Evolutionary conservation across 2,888 invertebrate species (phyloP), one percentile per base, ranked within the genome.

Genomic region (Corythucha ciliata): DNA sequence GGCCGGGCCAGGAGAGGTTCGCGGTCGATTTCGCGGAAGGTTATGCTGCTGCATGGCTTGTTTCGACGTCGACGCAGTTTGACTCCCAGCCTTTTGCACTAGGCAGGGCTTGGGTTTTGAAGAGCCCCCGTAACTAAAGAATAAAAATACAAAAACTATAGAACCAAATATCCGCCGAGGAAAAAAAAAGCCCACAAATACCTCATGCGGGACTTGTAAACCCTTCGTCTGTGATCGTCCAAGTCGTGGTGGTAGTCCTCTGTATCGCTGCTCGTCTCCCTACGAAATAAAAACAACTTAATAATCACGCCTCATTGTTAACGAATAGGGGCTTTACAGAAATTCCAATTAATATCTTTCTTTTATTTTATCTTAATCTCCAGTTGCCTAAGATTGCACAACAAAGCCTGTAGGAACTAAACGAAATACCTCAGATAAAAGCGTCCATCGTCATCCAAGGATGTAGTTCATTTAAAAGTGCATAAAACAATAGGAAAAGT

Each of bases 181-280:
- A 49, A 40, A 40, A 33, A 12, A 59, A 62, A 47, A 61, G 65
- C n/a, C n/a, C n/a, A n/a, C n/a, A n/a, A n/a, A n/a, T 69, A 80
- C 80, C 80, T 78, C 65, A 77, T 69, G 64, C 86, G 77, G 65
- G 83, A 80, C 66, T 81, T 81, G 61, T 76, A 78, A 56, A 81
- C 75, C 60, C 80, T 71, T 58, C 80, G 70, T 57, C 80, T 70
- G 58, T 78, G 71, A 63, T 80, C 80, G 66, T 87, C 87, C 53
- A 80, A 78, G 63, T 80, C 78, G 62, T 78, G 75, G 62, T 78
- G 75, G 63, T 83, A 85, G 66, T 88, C 88, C 68, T 87, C 88
- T 20, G 85, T 86, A 66, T 87, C 88, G 64, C 87, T 88, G 67
- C 87, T 88, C 65, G 83, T 85, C 63, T 83, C 82, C 63, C 72